Evolutionary conservation across 2,113 vertebrate species (phyloP).

Genomic region (Prunella himalayana): DNA sequence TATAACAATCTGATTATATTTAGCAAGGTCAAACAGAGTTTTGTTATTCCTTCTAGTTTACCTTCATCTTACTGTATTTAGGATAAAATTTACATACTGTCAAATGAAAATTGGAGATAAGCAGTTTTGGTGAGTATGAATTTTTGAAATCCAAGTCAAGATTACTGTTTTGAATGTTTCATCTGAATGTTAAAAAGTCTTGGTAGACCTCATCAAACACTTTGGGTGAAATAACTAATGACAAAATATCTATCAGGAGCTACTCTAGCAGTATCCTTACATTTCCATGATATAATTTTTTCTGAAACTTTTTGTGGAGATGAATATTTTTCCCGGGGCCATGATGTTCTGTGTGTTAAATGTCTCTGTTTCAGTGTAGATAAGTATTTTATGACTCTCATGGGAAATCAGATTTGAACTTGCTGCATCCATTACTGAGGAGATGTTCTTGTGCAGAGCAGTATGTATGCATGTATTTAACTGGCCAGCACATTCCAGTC

Average conservation of each 20-base stretch:
- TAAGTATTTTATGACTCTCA: not conserved
- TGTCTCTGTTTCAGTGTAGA: not conserved
- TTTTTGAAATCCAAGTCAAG: not conserved
- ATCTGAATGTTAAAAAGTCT: not conserved
- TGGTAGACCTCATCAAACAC: not conserved
- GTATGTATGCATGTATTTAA: not conserved
- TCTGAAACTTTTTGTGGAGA: not conserved
- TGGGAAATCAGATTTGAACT: not conserved
- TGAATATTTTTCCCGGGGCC: not conserved
- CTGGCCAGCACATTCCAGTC: not conserved
- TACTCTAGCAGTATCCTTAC: not conserved
- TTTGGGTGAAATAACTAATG: not conserved
- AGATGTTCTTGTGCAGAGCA: not conserved
- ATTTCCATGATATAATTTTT: not conserved
- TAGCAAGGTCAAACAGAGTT: not conserved
- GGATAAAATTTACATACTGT: not conserved
- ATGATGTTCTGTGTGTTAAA: not conserved
- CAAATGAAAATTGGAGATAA: not conserved
- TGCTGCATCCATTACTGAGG: not conserved
- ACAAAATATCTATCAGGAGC: not conserved
- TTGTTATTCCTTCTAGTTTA: not conserved
- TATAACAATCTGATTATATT: not conserved
- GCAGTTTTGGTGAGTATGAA: not conserved
- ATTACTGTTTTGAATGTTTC: not conserved
- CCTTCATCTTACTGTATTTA: not conserved